Base-by-base conservation (phyloP, 2,888 invertebrate genomes). In the Clivina fossor region DNA sequence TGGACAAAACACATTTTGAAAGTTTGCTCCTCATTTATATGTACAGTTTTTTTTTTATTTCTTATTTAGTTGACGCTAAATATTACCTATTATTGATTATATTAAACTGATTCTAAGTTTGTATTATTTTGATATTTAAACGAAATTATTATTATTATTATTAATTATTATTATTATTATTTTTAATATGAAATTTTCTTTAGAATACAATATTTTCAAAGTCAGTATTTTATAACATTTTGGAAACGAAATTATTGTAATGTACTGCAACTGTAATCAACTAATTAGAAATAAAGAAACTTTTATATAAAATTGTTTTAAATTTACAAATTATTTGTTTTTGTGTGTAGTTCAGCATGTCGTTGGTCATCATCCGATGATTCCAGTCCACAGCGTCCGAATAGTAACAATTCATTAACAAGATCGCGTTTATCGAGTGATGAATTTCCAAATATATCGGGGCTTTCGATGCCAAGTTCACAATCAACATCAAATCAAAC, bases 281-380 rank as follows among this genome's bases (percentile, higher is more conserved):
- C 24, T 22, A 11, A 22, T 7, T 26, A 22, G 24, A 22, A 16
- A 3, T 16, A 24, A 16, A 13, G 35, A 18, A 35, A 35, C 35
- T 7, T 7, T 35, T 35, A n/a, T n/a, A n/a, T n/a, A n/a, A 16
- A 11, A 35, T n/a, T 7, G 32, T n/a, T 32, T 4, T 7, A n/a
- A 32, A 4, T 32, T n/a, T n/a, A n/a, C n/a, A n/a, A 32, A 32
- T 32, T 32, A 3, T 38, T 19, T 18, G 3, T 2, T 19, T 38
- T 13, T 11, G 18, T 22, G 19, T 38, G 9, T 26, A 49, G 38
- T 8, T 18, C 24, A 2, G 26, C 38, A 2, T 49, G 49, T 37
- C 38, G 28, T 5, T 49, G 49, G 49, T 35, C 49, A 2, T 49
- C 49, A 13, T 49, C 49, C 1, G 28, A 49, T n/a, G 49, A 49